Evolutionary conservation across 2,797 vertebrate species (phyloP), one percentile per base, ranked within the genome.

Genomic region (Erethizon dorsatum): DNA sequence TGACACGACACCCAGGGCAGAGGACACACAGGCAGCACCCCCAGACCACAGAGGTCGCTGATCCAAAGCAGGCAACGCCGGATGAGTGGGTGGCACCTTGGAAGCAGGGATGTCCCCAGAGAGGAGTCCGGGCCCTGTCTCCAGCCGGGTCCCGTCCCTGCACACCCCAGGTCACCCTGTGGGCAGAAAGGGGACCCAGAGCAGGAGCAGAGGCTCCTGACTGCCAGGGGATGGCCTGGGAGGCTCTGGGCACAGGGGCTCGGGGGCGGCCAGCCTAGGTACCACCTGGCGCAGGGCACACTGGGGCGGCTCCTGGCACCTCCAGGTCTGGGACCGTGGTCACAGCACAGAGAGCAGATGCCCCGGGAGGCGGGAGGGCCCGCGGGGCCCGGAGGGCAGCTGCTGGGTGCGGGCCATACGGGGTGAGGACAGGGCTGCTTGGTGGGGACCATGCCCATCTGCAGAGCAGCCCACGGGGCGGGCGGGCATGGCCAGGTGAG

Each of bases 341-440:
- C 67, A 71, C 20, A 52, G 33, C 15, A 12, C 61, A 41, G 15
- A 6, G 57, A 47, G 33, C 45, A 45, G 54, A 6, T 73, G 63
- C 67, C 37, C 33, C n/a, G 13, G 37, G 52, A 41, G 73, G 56
- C 22, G 33, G 0, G 0, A 28, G 3, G 14, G 63, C 24, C 85
- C 37, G 45, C 6, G 37, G 82, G 7, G 28, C 0, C 0, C 28
- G 12, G 11, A 22, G 14, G 20, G 20, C 24, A 8, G 54, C 67
- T 2, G 24, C 61, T 31, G 11, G 63, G 54, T 59, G 50, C 22
- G 56, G 22, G 78, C 63, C 10, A 24, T 61, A 26, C 26, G 26
- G 26, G n/a, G 12, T 12, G 52, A 41, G 61, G 61, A 52, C 24
- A 12, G 5, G 87, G 20, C 83, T 6, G 31, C 31, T 2, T 13